Evolutionary conservation across 2,113 vertebrate genomes (phyloP), one percentile per base, ranked within the genome.

Genomic region (Sebastes fasciatus): DNA sequence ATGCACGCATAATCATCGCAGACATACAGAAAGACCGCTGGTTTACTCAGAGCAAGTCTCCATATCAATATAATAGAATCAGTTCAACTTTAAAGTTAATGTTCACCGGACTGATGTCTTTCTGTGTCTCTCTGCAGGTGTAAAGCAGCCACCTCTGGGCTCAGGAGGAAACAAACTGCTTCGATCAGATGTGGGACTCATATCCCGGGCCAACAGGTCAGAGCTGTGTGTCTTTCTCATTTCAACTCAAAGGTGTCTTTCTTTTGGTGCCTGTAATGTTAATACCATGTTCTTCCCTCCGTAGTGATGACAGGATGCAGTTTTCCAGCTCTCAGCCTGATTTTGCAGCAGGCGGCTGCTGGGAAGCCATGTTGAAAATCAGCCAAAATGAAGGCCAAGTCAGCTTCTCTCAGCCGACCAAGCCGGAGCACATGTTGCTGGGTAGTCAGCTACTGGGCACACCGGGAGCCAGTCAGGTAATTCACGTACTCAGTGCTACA

Each of bases 241-340:
- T 62, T 14, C 13, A 68, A 8, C 1, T 74, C 17, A 19, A 6
- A 23, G 12, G 5, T 26, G 10, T 61, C 1, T 80, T 62, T 52
- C 0, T 16, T 23, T 71, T 14, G 70, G 1, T 49, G 23, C 10
- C 11, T 46, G 1, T 75, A 5, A 42, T 58, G 34, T 64, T 21
- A 57, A 66, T 0, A 13, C 19, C 19, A 3, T 13, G 0, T 12
- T 26, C n/a, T 7, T 85, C 43, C 83, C 55, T 68, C 34, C 9
- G 17, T 78, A 99, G 98, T 60, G 96, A 98, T 72, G 98, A 99
- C 80, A 93, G 90, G 74, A 93, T 94, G 54, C 94, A 95, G 62
- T 96, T 96, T 71, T 99, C 98, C 64, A 98, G 96, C 57, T 99
- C 98, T 1, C 98, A 99, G 90, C 98, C 98, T 0, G 98, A 99